These are phyloP conservation scores for Sternotherus odoratus DNA, from an alignment of 2,797 vertebrate species.

Conservation along the genomic window DNA sequence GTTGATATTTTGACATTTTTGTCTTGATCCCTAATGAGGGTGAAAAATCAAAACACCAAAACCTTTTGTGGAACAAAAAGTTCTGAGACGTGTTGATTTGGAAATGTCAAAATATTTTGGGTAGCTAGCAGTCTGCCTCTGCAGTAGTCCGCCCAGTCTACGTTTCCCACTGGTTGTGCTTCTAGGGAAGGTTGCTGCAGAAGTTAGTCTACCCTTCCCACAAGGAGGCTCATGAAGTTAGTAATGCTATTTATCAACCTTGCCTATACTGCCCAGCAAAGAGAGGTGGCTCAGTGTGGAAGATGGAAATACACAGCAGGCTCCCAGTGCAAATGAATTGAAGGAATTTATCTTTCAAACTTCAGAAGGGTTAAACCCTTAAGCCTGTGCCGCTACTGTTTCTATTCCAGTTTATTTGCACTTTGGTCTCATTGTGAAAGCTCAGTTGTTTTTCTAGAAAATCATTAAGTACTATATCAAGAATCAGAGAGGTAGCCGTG, in stretches of 20 bases:
- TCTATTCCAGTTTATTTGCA: not conserved
- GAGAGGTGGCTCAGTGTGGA: not conserved
- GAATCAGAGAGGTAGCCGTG: too few relatives aligned
- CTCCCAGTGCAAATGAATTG: not conserved
- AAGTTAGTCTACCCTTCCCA: not conserved
- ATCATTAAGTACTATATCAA: not conserved
- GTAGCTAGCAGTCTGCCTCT: not conserved
- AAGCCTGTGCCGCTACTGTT: not conserved
- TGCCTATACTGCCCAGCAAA: not conserved
- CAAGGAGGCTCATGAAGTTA: not conserved
- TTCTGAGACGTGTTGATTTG: not conserved
- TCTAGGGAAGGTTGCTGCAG: rapidly evolving
- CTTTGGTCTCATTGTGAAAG: not conserved
- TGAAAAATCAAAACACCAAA: not conserved
- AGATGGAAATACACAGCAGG: not conserved
- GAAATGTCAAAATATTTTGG: not conserved
- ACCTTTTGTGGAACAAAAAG: not conserved
- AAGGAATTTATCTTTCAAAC: not conserved
- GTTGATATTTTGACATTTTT: not conserved
- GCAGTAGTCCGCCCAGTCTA: not conserved
- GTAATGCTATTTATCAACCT: not conserved
- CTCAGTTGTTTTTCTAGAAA: slow-evolving; percentile 4
- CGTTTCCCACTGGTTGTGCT: not conserved
- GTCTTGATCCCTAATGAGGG: not conserved
- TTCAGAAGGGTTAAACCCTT: not conserved